phyloP scores from a whole-genome alignment of 2,113 vertebrate genomes.

The Odobenus rosmarus region DNA sequence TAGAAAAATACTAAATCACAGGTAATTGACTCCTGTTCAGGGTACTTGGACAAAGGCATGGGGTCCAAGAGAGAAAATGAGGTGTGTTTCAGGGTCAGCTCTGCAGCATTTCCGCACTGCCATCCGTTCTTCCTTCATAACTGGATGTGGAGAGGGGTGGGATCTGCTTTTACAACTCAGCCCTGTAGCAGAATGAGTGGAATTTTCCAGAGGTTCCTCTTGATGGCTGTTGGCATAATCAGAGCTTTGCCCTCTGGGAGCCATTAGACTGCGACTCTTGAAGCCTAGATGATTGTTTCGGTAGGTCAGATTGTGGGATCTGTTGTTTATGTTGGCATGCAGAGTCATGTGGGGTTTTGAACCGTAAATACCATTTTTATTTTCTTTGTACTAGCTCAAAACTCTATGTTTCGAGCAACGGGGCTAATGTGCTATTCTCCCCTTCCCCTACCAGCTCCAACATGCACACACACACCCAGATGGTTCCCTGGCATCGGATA shows the following conservation, averaged over 20 bases:
- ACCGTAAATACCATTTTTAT: neutral
- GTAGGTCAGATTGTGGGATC: conserved; percentile 34
- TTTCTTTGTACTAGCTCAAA: neutral
- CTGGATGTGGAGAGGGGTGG: conserved; percentile 58
- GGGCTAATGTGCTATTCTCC: neutral
- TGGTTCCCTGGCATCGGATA: neutral
- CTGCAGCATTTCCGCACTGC: neutral
- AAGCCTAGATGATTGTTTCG: neutral
- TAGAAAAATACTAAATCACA: neutral
- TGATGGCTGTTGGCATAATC: conserved; percentile 36
- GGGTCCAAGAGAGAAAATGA: neutral
- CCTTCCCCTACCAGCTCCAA: neutral
- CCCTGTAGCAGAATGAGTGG: conserved; percentile 45
- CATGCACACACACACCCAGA: neutral
- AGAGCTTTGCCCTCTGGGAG: conserved; percentile 58
- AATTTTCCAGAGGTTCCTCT: conserved; percentile 75
- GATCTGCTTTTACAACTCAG: conserved; percentile 51
- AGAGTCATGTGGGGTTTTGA: neutral
- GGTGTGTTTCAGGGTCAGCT: neutral
- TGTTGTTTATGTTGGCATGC: conserved; percentile 15
- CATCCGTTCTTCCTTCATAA: neutral
- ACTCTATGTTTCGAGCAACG: neutral
- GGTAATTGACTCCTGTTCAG: neutral
- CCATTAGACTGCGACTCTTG: neutral
- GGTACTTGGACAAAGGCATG: neutral